phyloP scores from a whole-genome alignment of 2,888 invertebrate species.

The Notodonta dromedarius region DNA sequence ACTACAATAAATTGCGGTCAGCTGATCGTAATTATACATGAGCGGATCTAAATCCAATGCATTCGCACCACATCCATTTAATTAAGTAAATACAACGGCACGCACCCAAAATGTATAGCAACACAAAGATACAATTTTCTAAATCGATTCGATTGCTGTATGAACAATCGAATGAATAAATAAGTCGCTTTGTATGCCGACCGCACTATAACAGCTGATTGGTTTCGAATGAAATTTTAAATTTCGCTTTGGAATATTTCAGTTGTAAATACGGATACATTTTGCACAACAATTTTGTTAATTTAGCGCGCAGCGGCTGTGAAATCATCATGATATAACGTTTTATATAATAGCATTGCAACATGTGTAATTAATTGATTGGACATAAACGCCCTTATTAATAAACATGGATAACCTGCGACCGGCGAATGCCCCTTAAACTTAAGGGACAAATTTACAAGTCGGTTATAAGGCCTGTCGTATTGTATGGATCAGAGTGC shows the following conservation, averaged over 20 bases:
- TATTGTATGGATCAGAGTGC: too few relatives aligned
- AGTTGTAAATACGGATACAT: background rate
- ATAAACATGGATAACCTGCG: too few relatives aligned
- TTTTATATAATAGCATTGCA: background rate
- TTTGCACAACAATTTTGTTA: conserved; percentile 13
- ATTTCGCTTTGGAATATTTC: conserved; percentile 21
- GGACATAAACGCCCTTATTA: too few relatives aligned
- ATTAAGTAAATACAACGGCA: conserved; percentile 1
- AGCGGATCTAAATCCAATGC: background rate
- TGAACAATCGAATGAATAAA: conserved; percentile 36
- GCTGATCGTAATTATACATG: background rate
- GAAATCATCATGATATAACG: background rate
- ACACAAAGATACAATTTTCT: conserved; percentile 2
- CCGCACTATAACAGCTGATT: conserved; percentile 45
- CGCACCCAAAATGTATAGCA: background rate
- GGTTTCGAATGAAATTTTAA: conserved; percentile 47
- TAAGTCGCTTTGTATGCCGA: conserved; percentile 40
- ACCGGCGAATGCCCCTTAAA: too few relatives aligned
- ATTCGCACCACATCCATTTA: background rate
- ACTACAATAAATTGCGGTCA: background rate
- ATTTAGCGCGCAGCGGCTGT: background rate
- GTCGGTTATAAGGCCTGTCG: too few relatives aligned
- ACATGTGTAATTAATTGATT: too few relatives aligned
- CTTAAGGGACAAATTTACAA: too few relatives aligned
- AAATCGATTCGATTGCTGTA: conserved; percentile 28